Conservation (phyloP, 2,888 invertebrate genomes). For the Agriopis leucophaearia region DNA sequence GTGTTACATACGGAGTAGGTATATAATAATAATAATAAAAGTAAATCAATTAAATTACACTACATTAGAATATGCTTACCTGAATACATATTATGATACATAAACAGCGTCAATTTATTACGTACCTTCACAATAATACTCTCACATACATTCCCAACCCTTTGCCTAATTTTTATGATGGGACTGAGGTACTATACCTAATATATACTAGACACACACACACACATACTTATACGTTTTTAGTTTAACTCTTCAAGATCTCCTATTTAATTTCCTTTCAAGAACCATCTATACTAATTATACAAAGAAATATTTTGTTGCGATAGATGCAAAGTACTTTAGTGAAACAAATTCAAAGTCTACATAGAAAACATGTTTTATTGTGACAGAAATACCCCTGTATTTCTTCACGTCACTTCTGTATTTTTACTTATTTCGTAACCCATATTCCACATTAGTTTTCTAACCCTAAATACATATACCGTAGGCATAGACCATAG, state of each 20-base stretch:
- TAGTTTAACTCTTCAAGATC: background rate
- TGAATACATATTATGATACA: no score
- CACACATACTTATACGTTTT: background rate
- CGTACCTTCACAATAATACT: background rate
- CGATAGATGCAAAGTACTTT: no score
- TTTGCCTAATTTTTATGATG: background rate
- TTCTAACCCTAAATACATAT: background rate
- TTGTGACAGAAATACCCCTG: no score
- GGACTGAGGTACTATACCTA: background rate
- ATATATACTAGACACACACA: background rate
- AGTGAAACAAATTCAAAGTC: background rate
- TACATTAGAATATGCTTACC: no score
- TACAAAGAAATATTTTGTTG: no score
- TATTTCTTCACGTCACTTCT: background rate
- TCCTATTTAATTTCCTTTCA: no score
- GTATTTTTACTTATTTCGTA: conserved; percentile 3
- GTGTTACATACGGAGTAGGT: no score
- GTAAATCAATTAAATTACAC: no score
- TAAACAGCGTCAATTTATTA: background rate
- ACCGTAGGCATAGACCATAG: background rate
- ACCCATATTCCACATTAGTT: conserved; percentile 1
- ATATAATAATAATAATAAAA: no score
- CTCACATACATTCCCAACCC: background rate
- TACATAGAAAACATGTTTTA: background rate
- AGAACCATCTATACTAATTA: no score